Percentiles rank a stretch among this genome's conserved stretches.
Conservation (phyloP, 2,113 vertebrate species). For the Acrocephalus kingi region DNA sequence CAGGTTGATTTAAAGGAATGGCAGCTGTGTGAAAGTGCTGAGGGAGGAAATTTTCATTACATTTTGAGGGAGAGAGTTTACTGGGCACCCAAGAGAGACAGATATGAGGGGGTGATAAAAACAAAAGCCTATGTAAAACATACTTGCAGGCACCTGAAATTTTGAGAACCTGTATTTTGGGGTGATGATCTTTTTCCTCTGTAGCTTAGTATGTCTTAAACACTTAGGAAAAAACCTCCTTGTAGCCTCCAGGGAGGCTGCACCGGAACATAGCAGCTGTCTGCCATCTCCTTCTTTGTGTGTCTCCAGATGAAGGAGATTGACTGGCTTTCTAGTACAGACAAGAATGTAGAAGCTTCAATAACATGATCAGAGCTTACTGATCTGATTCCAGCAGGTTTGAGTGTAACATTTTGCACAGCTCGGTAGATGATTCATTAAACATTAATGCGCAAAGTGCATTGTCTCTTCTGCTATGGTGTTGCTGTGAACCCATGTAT, state of each 20-base stretch:
- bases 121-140: not conserved
- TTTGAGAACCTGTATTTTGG: not conserved
- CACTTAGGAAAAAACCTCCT: not conserved
- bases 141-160: not conserved
- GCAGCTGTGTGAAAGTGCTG: not conserved
- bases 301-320: not conserved
- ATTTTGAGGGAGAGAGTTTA: not conserved
- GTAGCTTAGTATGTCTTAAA: not conserved
- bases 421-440: fast-evolving
- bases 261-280: not conserved
- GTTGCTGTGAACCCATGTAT: fast-evolving
- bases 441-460: not conserved
- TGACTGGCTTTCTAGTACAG: not conserved
- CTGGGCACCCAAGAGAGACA: not conserved
- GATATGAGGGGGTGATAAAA: not conserved
- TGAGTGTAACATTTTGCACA: not conserved
- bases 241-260: not conserved
- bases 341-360: not conserved
- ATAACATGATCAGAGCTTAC: not conserved
- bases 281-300: not conserved
- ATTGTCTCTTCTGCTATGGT: not conserved
- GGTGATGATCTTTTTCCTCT: not conserved
- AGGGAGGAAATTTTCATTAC: not conserved
- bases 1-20: constrained; percentile 40
- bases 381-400: not conserved